These are phyloP conservation scores for Protophormia terraenovae DNA, from an alignment of 2,888 invertebrate genomes.

Conservation along the genomic window DNA sequence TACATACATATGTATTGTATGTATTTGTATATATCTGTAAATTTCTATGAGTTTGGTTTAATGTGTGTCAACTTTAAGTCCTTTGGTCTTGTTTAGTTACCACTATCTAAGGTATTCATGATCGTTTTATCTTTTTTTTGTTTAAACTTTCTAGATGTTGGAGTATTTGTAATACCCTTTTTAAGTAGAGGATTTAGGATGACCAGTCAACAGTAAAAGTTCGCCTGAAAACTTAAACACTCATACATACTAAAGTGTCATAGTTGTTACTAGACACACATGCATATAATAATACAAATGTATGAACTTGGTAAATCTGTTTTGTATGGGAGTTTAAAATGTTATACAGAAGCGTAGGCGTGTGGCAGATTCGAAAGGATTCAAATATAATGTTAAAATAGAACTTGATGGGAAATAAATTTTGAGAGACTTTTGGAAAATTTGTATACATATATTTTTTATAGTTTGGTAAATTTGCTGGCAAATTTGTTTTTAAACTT, in stretches of 20 bases:
- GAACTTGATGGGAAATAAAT: no score
- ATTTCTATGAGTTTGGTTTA: background rate
- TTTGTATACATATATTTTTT: no score
- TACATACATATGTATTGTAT: no score
- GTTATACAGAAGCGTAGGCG: no score
- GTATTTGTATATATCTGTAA: background rate
- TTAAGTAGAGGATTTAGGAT: slow-evolving; percentile 56
- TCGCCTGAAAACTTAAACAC: background rate
- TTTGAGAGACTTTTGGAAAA: no score
- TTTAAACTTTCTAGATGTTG: background rate
- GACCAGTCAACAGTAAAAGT: slow-evolving; percentile 52
- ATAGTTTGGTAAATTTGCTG: no score
- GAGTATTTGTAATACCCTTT: slow-evolving; percentile 44
- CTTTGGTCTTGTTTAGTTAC: slow-evolving; percentile 47
- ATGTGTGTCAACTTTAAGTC: slow-evolving; percentile 18
- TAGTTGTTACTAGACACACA: background rate
- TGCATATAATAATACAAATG: background rate
- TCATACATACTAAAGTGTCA: background rate
- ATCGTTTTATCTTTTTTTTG: background rate
- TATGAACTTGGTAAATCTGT: slow-evolving; percentile 10
- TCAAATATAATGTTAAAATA: no score
- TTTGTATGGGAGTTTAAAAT: no score
- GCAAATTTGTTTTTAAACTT: no score
- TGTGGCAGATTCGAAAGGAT: no score
- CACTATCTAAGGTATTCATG: slow-evolving; percentile 45